A percentile compares a stretch with the other conserved stretches of the same genome.
These are phyloP conservation scores for Sebastes oblongus DNA, from an alignment of 2,797 vertebrate species.

Conservation along the genomic window DNA sequence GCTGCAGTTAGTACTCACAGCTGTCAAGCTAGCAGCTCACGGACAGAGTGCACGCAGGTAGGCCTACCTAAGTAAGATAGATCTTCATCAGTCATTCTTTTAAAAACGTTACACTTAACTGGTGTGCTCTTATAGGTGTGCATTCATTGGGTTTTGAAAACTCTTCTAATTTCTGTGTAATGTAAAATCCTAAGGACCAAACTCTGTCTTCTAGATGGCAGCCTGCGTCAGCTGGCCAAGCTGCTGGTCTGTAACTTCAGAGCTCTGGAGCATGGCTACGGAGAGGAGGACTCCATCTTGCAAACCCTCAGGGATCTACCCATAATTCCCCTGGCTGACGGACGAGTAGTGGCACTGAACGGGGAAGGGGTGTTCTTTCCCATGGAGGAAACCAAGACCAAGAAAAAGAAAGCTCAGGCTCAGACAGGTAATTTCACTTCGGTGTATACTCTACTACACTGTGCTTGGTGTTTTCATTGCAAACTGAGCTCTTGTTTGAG, in stretches of 20 bases:
- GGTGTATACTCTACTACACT: not conserved
- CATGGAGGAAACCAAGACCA: slow-evolving; percentile 65
- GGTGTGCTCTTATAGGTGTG: not conserved
- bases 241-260: slow-evolving; percentile 85
- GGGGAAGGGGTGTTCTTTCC: slow-evolving; percentile 82
- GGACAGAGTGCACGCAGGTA: no score
- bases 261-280: slow-evolving; percentile 82
- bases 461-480: not conserved
- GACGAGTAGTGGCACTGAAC: slow-evolving; percentile 77
- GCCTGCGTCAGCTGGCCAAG: slow-evolving; percentile 76
- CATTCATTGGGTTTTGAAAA: not conserved
- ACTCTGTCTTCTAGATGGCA: slow-evolving; percentile 54
- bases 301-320: slow-evolving; percentile 78
- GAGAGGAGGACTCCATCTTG: slow-evolving; percentile 74
- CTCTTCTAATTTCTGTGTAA: not conserved
- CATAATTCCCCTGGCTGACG: slow-evolving; percentile 84
- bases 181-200: no score
- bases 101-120: not conserved
- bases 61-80: not conserved
- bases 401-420: slow-evolving; percentile 52
- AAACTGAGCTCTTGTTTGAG: not conserved
- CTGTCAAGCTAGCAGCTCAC: no score
- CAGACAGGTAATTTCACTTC: slow-evolving; percentile 50
- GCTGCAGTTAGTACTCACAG: no score
- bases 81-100: not conserved